These are phyloP conservation scores for Cromileptes altivelis DNA, from an alignment of 2,113 vertebrate species.

Conservation along the genomic window DNA sequence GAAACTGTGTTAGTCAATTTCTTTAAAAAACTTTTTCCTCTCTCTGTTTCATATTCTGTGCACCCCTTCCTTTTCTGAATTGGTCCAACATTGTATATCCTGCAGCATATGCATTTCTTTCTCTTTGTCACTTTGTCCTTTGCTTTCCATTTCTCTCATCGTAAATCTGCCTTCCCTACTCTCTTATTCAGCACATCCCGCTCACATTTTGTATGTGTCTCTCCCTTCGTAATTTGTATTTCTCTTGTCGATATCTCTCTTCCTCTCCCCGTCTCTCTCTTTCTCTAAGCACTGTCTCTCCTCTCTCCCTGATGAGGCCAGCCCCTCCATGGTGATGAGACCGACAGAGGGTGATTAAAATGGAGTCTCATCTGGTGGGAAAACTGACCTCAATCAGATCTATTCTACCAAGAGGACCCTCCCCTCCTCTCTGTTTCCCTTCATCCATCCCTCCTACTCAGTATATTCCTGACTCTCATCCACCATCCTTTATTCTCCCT, in stretches of 20 bases:
- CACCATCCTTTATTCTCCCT: conserved; percentile 69
- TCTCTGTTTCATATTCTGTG: neutral
- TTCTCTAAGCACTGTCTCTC: conserved; percentile 41
- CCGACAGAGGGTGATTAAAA: conserved; percentile 79
- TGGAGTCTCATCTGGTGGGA: conserved; percentile 78
- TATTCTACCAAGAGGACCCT: conserved; percentile 68
- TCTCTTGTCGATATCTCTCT: conserved; percentile 24
- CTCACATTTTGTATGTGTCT: conserved; percentile 38
- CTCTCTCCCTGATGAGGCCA: conserved; percentile 74
- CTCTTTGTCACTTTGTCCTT: neutral
- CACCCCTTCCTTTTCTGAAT: neutral
- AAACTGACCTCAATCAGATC: conserved; percentile 84
- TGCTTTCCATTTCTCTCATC: conserved; percentile 11
- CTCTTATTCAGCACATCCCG: conserved; percentile 26
- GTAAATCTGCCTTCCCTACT: neutral
- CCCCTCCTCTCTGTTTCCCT: conserved; percentile 46
- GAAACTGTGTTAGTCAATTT: neutral
- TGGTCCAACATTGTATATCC: neutral
- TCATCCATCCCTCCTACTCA: conserved; percentile 64
- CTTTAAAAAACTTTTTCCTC: neutral
- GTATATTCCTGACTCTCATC: conserved; percentile 65
- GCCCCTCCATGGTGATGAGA: conserved; percentile 78
- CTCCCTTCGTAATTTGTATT: conserved; percentile 27
- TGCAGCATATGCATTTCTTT: neutral
- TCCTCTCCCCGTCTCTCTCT: conserved; percentile 28